Evolutionary conservation across 2,888 invertebrate genomes (phyloP).

Genomic region (Meteorus colon): DNA sequence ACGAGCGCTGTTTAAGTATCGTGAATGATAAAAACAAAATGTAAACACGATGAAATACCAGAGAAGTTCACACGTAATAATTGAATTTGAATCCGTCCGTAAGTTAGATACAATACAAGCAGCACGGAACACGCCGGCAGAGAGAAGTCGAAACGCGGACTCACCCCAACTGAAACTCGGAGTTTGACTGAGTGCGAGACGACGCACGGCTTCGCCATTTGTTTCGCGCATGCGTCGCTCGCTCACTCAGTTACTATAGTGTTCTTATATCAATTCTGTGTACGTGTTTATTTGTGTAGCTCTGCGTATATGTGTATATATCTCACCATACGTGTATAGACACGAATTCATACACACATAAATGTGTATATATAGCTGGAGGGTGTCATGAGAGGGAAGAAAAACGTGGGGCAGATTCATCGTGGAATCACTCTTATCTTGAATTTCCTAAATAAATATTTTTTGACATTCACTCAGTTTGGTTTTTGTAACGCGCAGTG

Average conservation of each 20-base stretch:
- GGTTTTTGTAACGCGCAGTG: slow-evolving; percentile 20
- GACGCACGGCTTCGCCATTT: slow-evolving; percentile 52
- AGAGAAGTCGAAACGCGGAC: slow-evolving; percentile 58
- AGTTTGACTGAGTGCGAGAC: slow-evolving; percentile 66
- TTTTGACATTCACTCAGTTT: slow-evolving; percentile 27
- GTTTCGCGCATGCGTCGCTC: slow-evolving; percentile 49
- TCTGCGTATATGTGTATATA: too few species aligned
- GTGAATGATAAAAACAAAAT: not conserved
- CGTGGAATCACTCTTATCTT: slow-evolving; percentile 41
- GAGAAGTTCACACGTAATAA: not conserved
- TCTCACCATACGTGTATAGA: not conserved
- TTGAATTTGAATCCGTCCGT: not conserved
- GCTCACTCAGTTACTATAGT: slow-evolving; percentile 22
- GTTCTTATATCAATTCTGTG: slow-evolving; percentile 37
- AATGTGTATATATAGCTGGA: slow-evolving; percentile 32
- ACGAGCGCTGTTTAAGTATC: not conserved
- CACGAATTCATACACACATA: slow-evolving; percentile 26
- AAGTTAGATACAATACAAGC: slow-evolving; percentile 6
- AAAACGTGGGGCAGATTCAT: slow-evolving; percentile 40
- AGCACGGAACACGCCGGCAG: slow-evolving; percentile 43
- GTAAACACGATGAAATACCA: not conserved
- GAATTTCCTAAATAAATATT: slow-evolving; percentile 39
- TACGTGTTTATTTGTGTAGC: not conserved
- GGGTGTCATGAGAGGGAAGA: slow-evolving; percentile 36
- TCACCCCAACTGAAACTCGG: slow-evolving; percentile 65